phyloP scores from a whole-genome alignment of 2,888 invertebrate species.

The Stenotaenia linearis region DNA sequence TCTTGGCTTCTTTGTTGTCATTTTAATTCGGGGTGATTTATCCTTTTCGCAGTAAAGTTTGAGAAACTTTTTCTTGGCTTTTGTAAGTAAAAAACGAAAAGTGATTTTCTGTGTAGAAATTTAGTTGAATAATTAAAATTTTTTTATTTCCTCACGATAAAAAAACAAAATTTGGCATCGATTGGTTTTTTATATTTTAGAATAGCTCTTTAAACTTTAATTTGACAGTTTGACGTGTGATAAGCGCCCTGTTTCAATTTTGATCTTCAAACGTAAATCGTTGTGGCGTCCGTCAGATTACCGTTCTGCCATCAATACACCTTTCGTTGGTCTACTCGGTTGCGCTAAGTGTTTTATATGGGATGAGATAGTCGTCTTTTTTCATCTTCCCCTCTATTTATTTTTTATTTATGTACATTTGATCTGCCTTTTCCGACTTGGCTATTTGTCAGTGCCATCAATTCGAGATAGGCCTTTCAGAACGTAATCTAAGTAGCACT shows the following conservation, averaged over 20 bases:
- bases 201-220: conserved; percentile 8
- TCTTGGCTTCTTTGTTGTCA: neutral
- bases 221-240: conserved; percentile 21
- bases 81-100: no score
- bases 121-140: no score
- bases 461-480: neutral
- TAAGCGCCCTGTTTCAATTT: conserved; percentile 1
- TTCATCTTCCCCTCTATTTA: neutral
- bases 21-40: neutral
- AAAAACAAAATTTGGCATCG: neutral
- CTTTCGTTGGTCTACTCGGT: neutral
- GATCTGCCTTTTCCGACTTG: neutral
- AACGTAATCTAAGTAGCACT: neutral
- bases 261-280: neutral
- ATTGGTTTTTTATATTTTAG: neutral
- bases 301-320: conserved; percentile 1
- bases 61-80: neutral
- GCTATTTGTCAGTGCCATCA: neutral
- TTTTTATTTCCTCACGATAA: no score
- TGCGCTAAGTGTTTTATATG: conserved; percentile 6
- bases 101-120: no score
- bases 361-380: neutral
- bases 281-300: conserved; percentile 11
- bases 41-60: neutral
- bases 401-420: neutral